Evolutionary conservation across 2,888 invertebrate species (phyloP), one percentile per base, ranked within the genome.

Genomic region (Epinotia brunnichana): DNA sequence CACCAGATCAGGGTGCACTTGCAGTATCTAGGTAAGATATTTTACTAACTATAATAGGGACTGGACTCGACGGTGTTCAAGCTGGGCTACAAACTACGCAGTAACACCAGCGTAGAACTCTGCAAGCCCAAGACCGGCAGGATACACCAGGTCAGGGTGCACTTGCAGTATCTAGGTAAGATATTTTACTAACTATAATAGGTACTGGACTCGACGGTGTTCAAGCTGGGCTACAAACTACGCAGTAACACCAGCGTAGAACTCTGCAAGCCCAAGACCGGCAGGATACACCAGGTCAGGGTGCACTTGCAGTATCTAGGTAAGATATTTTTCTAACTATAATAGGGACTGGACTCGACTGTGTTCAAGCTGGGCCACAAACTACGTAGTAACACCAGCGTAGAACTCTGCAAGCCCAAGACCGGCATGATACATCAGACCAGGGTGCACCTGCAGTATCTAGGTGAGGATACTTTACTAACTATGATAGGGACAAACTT

Each of bases 61-160:
- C 21, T 2, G 21, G 21, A 24, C 85, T 95, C 95, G 13, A 99
- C 99, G 0, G 95, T 96, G 76, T 99, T 99, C 94, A 96, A 97
- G 87, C 91, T 99, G 67, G 97, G 97, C 41, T 98, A 94, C 92
- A 98, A 99, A 90, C 96, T 96, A 2, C 96, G 96, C 86, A 98
- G 97, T 59, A 96, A 96, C 83, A 97, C 98, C 0, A 99, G 99
- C 84, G 97, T 99, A 39, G 98, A 99, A 11, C 94, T 97, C 48
- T 99, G 99, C 93, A 96, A 96, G 84, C 99, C 99, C 0, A 96
- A 97, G 84, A 99, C 99, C 0, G 99, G 99, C 2, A 94, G 99
- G 76, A 99, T 99, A 96, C 99, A 99, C 89, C 99, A 99, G 93
- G 99, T 99, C 80, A 95, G 99, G 77, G 99, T 99, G 41, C 99